phyloP scores from a whole-genome alignment of 2,113 vertebrate genomes.

The Athene noctua region DNA sequence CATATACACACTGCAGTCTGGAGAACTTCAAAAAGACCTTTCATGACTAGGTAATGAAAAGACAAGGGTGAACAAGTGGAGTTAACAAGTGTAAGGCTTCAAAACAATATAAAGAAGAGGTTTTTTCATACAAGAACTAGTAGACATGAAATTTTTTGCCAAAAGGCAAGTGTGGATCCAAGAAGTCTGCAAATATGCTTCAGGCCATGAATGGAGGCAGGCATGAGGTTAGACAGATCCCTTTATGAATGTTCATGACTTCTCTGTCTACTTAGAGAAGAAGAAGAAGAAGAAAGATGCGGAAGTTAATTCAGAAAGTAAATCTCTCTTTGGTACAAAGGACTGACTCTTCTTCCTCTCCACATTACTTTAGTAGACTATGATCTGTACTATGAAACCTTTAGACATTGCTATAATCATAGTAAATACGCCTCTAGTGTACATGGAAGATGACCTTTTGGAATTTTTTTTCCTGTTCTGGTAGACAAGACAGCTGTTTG shows the following conservation, averaged over 20 bases:
- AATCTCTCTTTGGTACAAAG: neutral
- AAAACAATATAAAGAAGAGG: neutral
- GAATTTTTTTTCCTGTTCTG: neutral
- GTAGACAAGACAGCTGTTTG: neutral
- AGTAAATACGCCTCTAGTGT: neutral
- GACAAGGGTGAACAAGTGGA: neutral
- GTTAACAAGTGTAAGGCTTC: neutral
- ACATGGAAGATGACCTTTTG: neutral
- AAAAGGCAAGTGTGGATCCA: neutral
- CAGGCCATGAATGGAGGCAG: neutral
- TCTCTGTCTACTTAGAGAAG: no score
- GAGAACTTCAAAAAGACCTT: neutral
- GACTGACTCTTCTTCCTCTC: neutral
- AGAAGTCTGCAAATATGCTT: neutral
- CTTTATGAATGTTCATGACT: neutral
- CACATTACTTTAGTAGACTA: neutral
- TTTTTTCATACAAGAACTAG: neutral
- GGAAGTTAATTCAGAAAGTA: neutral
- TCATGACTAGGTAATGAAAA: neutral
- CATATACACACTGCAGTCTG: neutral
- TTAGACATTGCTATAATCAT: neutral
- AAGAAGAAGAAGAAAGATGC: neutral
- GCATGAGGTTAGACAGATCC: neutral
- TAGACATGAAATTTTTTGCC: neutral
- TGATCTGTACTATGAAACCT: neutral